Conservation (phyloP, 2,113 vertebrate genomes). For the Gavialis gangeticus region DNA sequence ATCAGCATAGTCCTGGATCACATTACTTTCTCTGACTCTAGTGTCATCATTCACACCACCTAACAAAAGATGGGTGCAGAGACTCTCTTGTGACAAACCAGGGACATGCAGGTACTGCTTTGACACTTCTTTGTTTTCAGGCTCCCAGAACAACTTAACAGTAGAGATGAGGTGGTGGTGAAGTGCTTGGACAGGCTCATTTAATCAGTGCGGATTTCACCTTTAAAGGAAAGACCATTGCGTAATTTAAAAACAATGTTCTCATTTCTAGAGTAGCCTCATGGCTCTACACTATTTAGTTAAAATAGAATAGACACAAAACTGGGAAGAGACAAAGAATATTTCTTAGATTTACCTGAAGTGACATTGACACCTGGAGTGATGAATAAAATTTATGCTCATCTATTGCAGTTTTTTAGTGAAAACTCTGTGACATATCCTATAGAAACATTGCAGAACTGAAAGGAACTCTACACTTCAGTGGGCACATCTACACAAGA, state of each 20-base stretch:
- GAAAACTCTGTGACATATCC: not conserved
- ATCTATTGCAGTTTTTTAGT: fast-evolving
- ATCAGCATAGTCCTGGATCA: not conserved
- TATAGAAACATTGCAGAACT: not conserved
- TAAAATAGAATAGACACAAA: not conserved
- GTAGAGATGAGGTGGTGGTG: not conserved
- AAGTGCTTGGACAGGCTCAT: not conserved
- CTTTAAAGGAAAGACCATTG: not conserved
- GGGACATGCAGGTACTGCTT: not conserved
- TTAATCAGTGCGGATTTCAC: not conserved
- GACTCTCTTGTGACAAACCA: not conserved
- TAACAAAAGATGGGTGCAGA: not conserved
- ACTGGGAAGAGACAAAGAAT: not conserved
- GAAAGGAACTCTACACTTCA: not conserved
- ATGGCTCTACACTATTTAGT: not conserved
- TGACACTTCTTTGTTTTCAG: not conserved
- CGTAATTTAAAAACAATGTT: not conserved
- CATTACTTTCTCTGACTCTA: not conserved
- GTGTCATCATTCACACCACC: not conserved
- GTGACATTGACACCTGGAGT: not conserved
- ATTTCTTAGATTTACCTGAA: not conserved
- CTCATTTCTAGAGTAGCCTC: not conserved
- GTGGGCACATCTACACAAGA: not conserved
- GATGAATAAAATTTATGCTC: not conserved
- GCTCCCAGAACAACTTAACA: not conserved